Percentiles rank a stretch among this genome's conserved stretches.
phyloP scores from a whole-genome alignment of 2,888 invertebrate species.

The Malthinus flaveolus region DNA sequence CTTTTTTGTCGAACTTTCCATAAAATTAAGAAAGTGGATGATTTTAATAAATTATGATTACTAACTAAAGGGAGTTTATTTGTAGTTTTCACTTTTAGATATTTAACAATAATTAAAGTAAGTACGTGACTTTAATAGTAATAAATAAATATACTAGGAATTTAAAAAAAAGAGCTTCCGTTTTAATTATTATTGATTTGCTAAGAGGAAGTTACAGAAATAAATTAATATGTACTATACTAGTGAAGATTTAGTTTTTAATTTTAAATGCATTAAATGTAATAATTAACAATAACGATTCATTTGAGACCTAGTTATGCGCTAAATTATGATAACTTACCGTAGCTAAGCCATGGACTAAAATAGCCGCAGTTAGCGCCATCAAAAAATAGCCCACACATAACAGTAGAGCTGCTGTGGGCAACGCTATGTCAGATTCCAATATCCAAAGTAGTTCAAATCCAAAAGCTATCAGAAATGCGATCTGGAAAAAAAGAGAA shows the following conservation, averaged over 20 bases:
- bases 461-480: constrained; percentile 58
- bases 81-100: constrained; percentile 5
- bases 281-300: no score
- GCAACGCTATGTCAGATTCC: constrained; percentile 54
- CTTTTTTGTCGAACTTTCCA: constrained; percentile 14
- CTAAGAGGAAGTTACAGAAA: constrained; percentile 1
- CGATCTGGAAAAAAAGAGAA: constrained; percentile 54
- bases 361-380: constrained; percentile 56
- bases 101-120: no score
- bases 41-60: no score
- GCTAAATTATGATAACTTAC: constrained; percentile 45
- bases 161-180: constrained; percentile 5
- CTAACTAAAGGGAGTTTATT: no score
- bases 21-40: constrained; percentile 24
- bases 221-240: no score
- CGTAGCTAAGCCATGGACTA: constrained; percentile 58
- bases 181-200: constrained; percentile 2
- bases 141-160: no score
- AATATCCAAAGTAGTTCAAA: constrained; percentile 59
- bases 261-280: no score
- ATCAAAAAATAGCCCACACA: constrained; percentile 58
- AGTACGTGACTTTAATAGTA: no score
- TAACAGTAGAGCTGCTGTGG: constrained; percentile 57
- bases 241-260: no score
- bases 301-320: no score